Conservation (phyloP, 2,797 vertebrate species). For the Neosalanx taihuensis region DNA sequence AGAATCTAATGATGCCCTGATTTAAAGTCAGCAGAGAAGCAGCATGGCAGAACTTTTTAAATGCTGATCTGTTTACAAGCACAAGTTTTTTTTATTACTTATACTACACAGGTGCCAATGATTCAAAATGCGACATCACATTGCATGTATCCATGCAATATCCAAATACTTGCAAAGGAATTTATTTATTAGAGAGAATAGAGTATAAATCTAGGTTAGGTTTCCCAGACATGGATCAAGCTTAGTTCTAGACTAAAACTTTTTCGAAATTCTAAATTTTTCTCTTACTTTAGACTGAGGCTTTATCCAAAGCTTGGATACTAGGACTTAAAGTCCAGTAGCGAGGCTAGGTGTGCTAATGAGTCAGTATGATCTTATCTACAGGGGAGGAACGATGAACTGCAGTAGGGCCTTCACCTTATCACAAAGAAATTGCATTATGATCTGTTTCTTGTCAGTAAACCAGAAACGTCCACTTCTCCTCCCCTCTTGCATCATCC, state of each 20-base stretch:
- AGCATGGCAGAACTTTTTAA: not conserved
- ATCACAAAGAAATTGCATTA: slow-evolving; percentile 37
- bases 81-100: no score
- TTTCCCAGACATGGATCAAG: not conserved
- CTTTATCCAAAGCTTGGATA: not conserved
- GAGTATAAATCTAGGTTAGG: not conserved
- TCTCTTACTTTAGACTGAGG: not conserved
- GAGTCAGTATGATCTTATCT: slow-evolving; percentile 25
- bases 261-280: not conserved
- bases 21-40: not conserved
- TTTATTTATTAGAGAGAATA: not conserved
- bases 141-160: no score
- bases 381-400: slow-evolving; percentile 3
- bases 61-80: no score
- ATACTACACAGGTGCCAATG: no score
- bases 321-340: not conserved
- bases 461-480: slow-evolving; percentile 44
- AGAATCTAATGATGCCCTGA: slow-evolving; percentile 12
- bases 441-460: slow-evolving; percentile 55
- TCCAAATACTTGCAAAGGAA: no score
- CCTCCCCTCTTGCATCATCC: slow-evolving; percentile 50
- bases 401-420: slow-evolving; percentile 31
- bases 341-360: not conserved
- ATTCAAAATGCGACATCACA: no score
- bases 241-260: not conserved